Percentiles rank a stretch among this genome's conserved stretches.
phyloP scores from a whole-genome alignment of 2,113 vertebrate species.

The Tachysurus vachellii region DNA sequence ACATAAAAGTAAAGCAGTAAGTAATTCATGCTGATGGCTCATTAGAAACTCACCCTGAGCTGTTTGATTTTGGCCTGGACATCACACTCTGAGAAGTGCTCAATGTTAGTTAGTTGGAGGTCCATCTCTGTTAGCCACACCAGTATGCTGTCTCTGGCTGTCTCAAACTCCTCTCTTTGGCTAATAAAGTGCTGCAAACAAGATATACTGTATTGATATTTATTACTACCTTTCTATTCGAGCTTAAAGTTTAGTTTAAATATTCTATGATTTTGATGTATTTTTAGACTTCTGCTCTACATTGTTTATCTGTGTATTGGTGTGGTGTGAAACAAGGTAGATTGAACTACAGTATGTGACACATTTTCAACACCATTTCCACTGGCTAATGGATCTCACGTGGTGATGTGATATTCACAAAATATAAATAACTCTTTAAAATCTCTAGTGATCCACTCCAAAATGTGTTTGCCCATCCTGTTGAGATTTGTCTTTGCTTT shows the following conservation, averaged over 20 bases:
- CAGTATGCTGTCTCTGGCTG: slow-evolving; percentile 85
- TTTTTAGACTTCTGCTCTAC: neutral
- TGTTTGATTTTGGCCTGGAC: slow-evolving; percentile 97
- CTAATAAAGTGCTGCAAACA: slow-evolving; percentile 88
- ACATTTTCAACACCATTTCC: neutral
- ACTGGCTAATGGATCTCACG: neutral
- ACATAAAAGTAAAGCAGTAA: neutral
- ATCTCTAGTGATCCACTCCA: neutral
- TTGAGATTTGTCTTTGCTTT: neutral
- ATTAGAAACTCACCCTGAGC: slow-evolving; percentile 79
- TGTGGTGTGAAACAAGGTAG: neutral
- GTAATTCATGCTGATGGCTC: neutral
- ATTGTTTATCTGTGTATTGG: neutral
- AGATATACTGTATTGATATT: neutral
- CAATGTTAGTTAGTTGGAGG: slow-evolving; percentile 95
- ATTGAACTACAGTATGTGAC: neutral
- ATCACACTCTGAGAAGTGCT: slow-evolving; percentile 97
- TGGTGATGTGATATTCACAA: neutral
- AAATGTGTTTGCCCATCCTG: neutral
- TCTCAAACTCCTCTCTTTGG: slow-evolving; percentile 97
- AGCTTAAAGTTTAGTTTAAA: neutral
- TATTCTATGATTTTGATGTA: neutral
- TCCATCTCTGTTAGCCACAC: slow-evolving; percentile 99
- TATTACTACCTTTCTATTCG: neutral
- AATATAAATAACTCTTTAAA: neutral